Percentiles rank a stretch among this genome's conserved stretches.
Conservation (phyloP, 2,888 invertebrate species). For the Gasteruption jaculator region DNA sequence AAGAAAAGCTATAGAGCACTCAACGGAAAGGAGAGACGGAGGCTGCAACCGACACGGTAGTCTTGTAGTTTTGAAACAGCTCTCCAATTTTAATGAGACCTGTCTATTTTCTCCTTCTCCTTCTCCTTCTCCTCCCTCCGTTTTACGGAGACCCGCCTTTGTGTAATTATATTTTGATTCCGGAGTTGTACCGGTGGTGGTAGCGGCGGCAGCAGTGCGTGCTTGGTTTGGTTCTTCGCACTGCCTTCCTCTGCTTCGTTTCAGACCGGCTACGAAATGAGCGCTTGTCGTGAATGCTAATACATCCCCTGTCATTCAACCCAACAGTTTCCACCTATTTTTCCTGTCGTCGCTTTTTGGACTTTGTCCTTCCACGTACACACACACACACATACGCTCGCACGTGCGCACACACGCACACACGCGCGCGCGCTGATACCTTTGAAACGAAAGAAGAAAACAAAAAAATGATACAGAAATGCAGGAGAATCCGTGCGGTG, state of each 20-base stretch:
- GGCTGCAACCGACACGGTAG: conserved; percentile 47
- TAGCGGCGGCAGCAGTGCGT: too few species aligned
- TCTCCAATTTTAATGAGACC: conserved; percentile 51
- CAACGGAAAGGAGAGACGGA: conserved; percentile 6
- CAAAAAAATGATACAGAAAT: too few species aligned
- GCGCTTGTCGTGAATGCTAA: conserved; percentile 44
- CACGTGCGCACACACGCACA: conserved; percentile 4
- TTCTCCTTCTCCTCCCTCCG: conserved; percentile 43
- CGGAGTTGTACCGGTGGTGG: too few species aligned
- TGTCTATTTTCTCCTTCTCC: conserved; percentile 45
- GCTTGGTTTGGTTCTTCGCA: too few species aligned
- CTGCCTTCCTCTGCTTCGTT: too few species aligned
- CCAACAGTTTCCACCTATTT: conserved; percentile 7
- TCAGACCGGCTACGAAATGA: too few species aligned
- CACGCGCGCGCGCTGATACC: conserved; percentile 5
- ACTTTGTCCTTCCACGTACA: conserved; percentile 8
- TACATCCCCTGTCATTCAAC: conserved; percentile 30
- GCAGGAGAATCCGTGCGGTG: too few species aligned
- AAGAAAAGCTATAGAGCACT: too few species aligned
- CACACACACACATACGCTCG: too few species aligned
- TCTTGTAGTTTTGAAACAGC: conserved; percentile 49
- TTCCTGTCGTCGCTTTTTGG: conserved; percentile 12
- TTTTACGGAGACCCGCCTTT: conserved; percentile 42
- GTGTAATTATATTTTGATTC: conserved; percentile 47
- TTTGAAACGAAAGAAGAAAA: too few species aligned